Base-by-base conservation (phyloP, 1,140 invertebrate genomes). In the Aphidius gifuensis region DNA sequence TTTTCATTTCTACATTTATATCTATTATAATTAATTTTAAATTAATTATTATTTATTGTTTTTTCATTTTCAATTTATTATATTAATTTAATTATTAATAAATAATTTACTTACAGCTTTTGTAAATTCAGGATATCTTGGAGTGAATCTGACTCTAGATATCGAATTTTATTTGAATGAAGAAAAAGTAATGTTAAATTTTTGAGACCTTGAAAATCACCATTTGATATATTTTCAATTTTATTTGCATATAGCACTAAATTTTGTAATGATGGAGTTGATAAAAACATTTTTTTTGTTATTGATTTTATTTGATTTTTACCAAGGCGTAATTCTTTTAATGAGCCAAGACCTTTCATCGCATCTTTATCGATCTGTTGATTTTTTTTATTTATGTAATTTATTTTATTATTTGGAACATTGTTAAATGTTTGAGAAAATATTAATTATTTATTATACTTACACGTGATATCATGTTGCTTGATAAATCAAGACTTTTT, bases 191-290 rank as follows among this genome's bases (percentile, higher is more conserved):
- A 83, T 0, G 82, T 84, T 2, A 89, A 70, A 67, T 85, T 85
- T 3, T 67, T 68, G 0, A 88, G 67, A 1, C 86, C 87, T 4
- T 71, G 63, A 48, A 88, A 85, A 48, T 82, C 83, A 6, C 79
- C 77, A 0, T 73, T 68, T 16, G 82, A 78, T 16, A 89, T 64
- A 3, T 68, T 72, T 57, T 84, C 83, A 5, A 89, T 72, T 46
- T 83, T 82, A 66, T 89, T 89, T 8, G 79, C 82, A 69, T 87
- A 84, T 2, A 89, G 73, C 7, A 85, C 85, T 2, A 89, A 68
- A n/a, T 84, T 82, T 42, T 85, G 80, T 9, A 89, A 71, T 0
- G 76, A 76, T 3, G 64, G 64, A 3, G 80, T 66, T 9, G 79
- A 71, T 4, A 74, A 44, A 61, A 88, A 87, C 0, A 85, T 69